Base-by-base conservation (phyloP, 1,140 invertebrate genomes). In the Drosophila hydei region DNA sequence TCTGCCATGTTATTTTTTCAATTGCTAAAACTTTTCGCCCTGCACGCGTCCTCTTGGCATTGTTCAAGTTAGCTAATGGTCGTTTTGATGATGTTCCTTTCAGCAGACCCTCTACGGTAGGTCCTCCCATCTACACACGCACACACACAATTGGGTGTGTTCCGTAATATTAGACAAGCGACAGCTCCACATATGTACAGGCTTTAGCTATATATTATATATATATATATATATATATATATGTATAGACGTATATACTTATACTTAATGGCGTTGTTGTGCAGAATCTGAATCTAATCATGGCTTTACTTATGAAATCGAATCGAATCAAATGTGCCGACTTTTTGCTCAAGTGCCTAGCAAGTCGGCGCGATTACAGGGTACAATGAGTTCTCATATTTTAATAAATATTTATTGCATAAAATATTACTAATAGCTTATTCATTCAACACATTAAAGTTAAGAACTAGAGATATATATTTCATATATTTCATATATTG, bases 71-170 rank as follows among this genome's bases (percentile, higher is more conserved):
- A 72, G 77, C 68, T 87, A 88, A 81, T 88, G 83, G 65, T 65
- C 84, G 70, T 81, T 84, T 87, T 87, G 83, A 88, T 87, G 83
- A 81, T 87, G 77, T 80, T 72, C 38, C 72, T 65, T 74, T 60
- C 21, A 48, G 51, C 61, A 63, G 27, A 27, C 14, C 58, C 65
- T 36, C 56, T 2, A 18, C 2, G 4, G 8, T 4, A 9, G 4
- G 1, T n/a, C 40, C 50, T 14, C 2, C 25, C 45, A 12, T 2
- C 11, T 18, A 1, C 25, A 6, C 1, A 33, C n/a, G 18, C 9
- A 12, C 27, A 43, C 25, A 21, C 38, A 7, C 40, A 25, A 27
- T 19, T 51, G 72, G 76, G 72, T 73, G 72, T 76, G 61, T 36
- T 70, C 50, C 38, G 19, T 38, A 40, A 61, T 11, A 61, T 61